Evolutionary conservation across 2,113 vertebrate species (phyloP).

Genomic region (Pangasianodon hypophthalmus): DNA sequence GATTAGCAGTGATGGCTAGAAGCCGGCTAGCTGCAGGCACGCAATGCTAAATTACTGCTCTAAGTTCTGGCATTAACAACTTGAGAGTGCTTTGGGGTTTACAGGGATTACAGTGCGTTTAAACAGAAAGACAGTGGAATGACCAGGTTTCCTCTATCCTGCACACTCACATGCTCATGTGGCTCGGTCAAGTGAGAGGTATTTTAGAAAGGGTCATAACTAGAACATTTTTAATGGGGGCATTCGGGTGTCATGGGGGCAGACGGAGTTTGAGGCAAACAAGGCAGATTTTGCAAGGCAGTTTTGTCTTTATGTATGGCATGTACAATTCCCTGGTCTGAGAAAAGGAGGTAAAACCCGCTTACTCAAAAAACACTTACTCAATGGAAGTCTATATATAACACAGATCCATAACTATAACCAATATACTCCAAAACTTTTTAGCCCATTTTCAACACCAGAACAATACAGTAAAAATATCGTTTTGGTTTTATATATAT

Average conservation of each 20-base stretch:
- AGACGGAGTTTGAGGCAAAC: background rate
- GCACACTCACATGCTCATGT: background rate
- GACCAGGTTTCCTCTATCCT: slow-evolving; percentile 26
- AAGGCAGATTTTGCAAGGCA: background rate
- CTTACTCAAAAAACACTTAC: background rate
- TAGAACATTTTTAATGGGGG: background rate
- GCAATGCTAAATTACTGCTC: slow-evolving; percentile 39
- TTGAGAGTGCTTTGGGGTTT: slow-evolving; percentile 20
- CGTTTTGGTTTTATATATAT: background rate
- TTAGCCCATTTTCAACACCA: background rate
- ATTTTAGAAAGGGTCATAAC: background rate
- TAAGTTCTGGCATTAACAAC: slow-evolving; percentile 39
- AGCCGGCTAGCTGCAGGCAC: slow-evolving; percentile 27
- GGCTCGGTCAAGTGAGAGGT: background rate
- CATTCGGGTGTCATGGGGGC: background rate
- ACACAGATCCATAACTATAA: background rate
- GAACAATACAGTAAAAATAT: background rate
- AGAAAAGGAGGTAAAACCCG: slow-evolving; percentile 14
- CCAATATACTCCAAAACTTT: background rate
- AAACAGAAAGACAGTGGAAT: slow-evolving; percentile 2
- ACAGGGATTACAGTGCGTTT: slow-evolving; percentile 1
- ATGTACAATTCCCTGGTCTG: background rate
- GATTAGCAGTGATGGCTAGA: slow-evolving; percentile 33
- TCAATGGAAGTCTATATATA: background rate
- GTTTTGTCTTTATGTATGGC: background rate